Base-by-base conservation (phyloP, 1,140 invertebrate species). In the Monomorium pharaonis region DNA sequence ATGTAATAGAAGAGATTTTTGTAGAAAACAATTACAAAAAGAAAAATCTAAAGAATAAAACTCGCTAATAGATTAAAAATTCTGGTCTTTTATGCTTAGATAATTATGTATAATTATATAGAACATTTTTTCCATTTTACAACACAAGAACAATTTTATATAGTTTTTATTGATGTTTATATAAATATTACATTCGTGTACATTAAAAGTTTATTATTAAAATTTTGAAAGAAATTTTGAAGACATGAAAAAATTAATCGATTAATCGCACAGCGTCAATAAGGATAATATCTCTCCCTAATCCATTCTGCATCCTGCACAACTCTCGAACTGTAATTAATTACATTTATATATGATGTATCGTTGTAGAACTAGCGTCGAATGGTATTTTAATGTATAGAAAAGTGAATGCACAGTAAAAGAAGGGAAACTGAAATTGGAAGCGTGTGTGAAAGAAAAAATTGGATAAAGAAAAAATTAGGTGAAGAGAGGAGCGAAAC, bases 331-430 rank as follows among this genome's bases (percentile, higher is more conserved):
- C 16, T 76, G 49, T 77, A 84, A 30, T 85, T 85, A 75, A 84
- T 72, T 84, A 63, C 62, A 85, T 85, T 65, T 85, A 78, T 37
- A 37, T 37, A 37, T 18, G 44, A 51, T 77, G 83, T 83, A 83
- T 74, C 74, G 62, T 85, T 76, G 83, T 85, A 85, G 62, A 51
- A 60, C 3, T 78, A 65, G 49, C 37, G 49, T 86, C 44, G 84
- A 86, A 69, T 81, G 69, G 70, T 86, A 86, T 70, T 86, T 86
- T 86, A 86, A 81, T 86, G 77, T 86, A 86, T 69, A 67, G 27
- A 69, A 83, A 58, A 74, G 9, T 47, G 62, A 21, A 62, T 78
- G 30, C 37, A 54, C 21, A 54, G 63, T 80, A 42, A 30, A 80
- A 27, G 42, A 83, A 44, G 3, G n/a, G 30, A 56, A 72, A 58